These are phyloP conservation scores for Hypomecis atomaria DNA, from an alignment of 2,888 invertebrate species.

Conservation along the genomic window DNA sequence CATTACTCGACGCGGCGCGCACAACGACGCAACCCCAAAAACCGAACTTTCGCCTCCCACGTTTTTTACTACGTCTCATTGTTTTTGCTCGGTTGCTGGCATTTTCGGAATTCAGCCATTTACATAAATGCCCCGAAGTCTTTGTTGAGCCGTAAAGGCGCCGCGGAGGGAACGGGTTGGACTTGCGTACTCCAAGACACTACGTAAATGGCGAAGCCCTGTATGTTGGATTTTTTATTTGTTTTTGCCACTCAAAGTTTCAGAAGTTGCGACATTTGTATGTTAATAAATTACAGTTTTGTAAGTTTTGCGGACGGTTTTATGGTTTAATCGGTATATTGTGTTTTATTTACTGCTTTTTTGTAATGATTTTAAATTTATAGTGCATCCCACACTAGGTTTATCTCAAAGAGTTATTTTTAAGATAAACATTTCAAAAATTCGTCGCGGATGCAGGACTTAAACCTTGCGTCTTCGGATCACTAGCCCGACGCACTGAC, in stretches of 20 bases:
- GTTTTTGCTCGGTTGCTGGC: conserved; percentile 73
- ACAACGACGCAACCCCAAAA: conserved; percentile 71
- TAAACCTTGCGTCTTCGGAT: too few species aligned
- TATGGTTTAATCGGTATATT: conserved; percentile 37
- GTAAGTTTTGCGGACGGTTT: conserved; percentile 37
- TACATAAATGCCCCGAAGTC: conserved; percentile 79
- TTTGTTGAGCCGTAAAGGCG: conserved; percentile 80
- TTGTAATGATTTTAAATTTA: too few species aligned
- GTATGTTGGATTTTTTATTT: conserved; percentile 54
- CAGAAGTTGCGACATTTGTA: conserved; percentile 57
- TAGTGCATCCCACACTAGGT: too few species aligned
- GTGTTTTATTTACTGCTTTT: not conserved
- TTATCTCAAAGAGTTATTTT: too few species aligned
- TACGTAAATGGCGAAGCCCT: conserved; percentile 56
- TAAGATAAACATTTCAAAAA: too few species aligned
- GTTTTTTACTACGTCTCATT: conserved; percentile 69
- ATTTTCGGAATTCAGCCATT: conserved; percentile 81
- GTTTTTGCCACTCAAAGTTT: conserved; percentile 55
- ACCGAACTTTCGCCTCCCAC: conserved; percentile 73
- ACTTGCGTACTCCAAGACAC: conserved; percentile 41
- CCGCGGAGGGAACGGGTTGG: conserved; percentile 61
- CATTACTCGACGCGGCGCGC: conserved; percentile 50
- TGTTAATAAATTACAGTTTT: conserved; percentile 46
- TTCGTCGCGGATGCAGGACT: too few species aligned
- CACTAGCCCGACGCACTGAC: too few species aligned